These are phyloP conservation scores for Hybos culiciformis DNA, from an alignment of 2,888 invertebrate species.

Conservation along the genomic window DNA sequence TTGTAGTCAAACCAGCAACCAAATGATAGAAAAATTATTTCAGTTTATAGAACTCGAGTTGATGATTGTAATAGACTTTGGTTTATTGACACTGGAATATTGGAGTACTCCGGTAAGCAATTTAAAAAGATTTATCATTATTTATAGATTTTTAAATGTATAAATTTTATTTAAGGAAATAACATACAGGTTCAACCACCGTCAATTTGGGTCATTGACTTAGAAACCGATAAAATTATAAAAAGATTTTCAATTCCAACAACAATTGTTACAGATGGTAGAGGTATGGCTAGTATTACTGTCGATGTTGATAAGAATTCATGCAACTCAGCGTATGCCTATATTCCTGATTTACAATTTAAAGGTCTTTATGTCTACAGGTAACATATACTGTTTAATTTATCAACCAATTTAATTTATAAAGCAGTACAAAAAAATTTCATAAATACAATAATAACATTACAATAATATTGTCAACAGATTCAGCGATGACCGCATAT, in stretches of 20 bases:
- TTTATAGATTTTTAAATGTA: neutral
- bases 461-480: too few relatives aligned
- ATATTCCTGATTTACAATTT: slow-evolving; percentile 42
- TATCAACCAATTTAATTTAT: neutral
- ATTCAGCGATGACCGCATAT: slow-evolving; percentile 46
- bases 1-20: slow-evolving; percentile 12
- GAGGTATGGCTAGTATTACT: slow-evolving; percentile 51
- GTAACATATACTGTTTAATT: slow-evolving; percentile 13
- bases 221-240: slow-evolving; percentile 47
- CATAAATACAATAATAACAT: too few relatives aligned
- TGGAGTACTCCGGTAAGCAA: slow-evolving; percentile 49
- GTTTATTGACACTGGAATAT: slow-evolving; percentile 63
- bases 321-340: slow-evolving; percentile 54
- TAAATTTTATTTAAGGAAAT: neutral
- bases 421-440: too few relatives aligned
- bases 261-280: slow-evolving; percentile 30
- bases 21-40: slow-evolving; percentile 37
- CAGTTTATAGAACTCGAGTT: slow-evolving; percentile 55
- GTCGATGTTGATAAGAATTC: slow-evolving; percentile 44
- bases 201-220: slow-evolving; percentile 51
- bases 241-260: slow-evolving; percentile 39
- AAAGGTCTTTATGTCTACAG: slow-evolving; percentile 33
- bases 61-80: slow-evolving; percentile 61
- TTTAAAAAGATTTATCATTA: slow-evolving; percentile 7
- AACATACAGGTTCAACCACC: slow-evolving; percentile 40